Percentiles rank a stretch among this genome's conserved stretches.
Evolutionary conservation across 2,888 invertebrate genomes (phyloP).

Genomic region (Platycheirus rosarum): DNA sequence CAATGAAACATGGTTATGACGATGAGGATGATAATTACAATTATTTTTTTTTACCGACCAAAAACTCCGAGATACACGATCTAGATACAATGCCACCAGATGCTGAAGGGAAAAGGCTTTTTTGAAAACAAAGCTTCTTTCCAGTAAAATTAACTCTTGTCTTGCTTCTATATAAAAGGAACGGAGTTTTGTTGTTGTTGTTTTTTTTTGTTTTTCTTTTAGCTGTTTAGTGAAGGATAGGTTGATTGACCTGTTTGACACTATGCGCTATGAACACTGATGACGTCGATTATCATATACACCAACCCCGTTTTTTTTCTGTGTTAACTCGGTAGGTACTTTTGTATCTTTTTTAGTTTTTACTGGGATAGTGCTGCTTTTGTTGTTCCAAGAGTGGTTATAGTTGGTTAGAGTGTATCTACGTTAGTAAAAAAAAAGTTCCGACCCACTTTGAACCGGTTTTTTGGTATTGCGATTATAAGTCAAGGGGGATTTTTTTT

Average conservation of each 20-base stretch:
- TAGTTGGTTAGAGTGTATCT: constrained; percentile 31
- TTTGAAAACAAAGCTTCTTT: constrained; percentile 12
- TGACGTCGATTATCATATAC: constrained; percentile 61
- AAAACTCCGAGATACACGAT: constrained; percentile 27
- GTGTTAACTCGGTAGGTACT: constrained; percentile 27
- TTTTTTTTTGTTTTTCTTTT: not conserved
- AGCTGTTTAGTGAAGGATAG: constrained; percentile 53
- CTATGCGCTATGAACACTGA: constrained; percentile 43
- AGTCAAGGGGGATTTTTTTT: constrained; percentile 68
- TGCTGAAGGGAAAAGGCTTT: constrained; percentile 36
- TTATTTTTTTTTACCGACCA: not conserved
- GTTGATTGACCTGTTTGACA: constrained; percentile 72
- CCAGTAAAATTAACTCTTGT: constrained; percentile 52
- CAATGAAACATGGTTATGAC: constrained; percentile 45
- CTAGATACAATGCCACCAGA: constrained; percentile 37
- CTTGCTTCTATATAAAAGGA: constrained; percentile 46
- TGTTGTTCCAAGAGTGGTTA: constrained; percentile 44
- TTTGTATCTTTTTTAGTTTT: constrained; percentile 35
- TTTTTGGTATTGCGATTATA: constrained; percentile 66
- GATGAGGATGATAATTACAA: constrained; percentile 47
- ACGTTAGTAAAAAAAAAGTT: constrained; percentile 40
- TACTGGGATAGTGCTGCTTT: constrained; percentile 44
- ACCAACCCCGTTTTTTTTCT: constrained; percentile 40
- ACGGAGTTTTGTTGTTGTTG: constrained; percentile 18
- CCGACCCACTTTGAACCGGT: constrained; percentile 73